phyloP scores from a whole-genome alignment of 53 echinoderm and acorn worm genomes.

The Echinarachnius parma region DNA sequence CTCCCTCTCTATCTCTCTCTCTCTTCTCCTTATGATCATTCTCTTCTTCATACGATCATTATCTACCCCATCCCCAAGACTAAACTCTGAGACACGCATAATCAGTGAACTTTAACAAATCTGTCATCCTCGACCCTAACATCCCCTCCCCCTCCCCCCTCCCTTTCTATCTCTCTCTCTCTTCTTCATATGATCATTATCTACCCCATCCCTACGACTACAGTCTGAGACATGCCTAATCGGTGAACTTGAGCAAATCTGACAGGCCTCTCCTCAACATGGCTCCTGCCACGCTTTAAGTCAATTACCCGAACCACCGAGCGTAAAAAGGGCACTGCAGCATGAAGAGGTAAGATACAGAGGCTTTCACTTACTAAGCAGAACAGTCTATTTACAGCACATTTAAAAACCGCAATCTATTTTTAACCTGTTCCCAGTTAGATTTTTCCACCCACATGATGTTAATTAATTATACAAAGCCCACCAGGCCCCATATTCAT shows the following conservation, averaged over 20 bases:
- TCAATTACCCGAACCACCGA: conserved; percentile 37
- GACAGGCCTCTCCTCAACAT: conserved; percentile 26
- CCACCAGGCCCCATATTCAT: too few relatives aligned
- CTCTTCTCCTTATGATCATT: neutral
- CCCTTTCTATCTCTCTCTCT: neutral
- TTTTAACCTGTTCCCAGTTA: too few relatives aligned
- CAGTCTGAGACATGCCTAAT: neutral
- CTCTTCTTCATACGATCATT: too few relatives aligned
- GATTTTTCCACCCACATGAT: too few relatives aligned
- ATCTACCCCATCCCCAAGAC: neutral
- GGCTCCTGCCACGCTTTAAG: conserved; percentile 21
- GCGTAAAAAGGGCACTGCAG: conserved; percentile 18
- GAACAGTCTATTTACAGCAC: too few relatives aligned
- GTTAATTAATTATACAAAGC: too few relatives aligned
- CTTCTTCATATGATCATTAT: neutral
- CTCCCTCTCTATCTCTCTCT: neutral
- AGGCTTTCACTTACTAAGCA: too few relatives aligned
- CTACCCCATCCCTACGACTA: neutral
- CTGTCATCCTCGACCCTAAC: neutral
- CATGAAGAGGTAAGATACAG: too few relatives aligned
- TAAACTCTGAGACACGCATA: neutral
- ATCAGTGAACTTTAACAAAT: neutral
- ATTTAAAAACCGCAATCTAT: too few relatives aligned
- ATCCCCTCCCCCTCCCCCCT: neutral
- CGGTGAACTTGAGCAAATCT: conserved; percentile 12